Conservation (phyloP, 2,797 vertebrate genomes). For the Neomorphus geoffroyi region DNA sequence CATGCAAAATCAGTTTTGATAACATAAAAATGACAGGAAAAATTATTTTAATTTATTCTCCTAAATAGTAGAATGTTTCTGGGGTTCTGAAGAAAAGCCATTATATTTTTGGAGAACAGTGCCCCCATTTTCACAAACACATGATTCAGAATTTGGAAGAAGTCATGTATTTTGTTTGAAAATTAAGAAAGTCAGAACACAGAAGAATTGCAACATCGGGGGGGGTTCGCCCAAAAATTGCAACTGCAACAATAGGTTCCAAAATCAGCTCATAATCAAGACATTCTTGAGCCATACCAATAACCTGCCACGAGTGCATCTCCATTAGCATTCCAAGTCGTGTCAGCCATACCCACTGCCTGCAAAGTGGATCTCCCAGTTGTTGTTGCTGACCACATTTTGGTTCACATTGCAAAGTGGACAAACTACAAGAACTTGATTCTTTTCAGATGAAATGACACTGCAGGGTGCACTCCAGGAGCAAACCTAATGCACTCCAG, state of each 20-base stretch:
- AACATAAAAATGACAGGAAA: background rate
- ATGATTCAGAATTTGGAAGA: background rate
- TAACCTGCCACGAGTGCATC: background rate
- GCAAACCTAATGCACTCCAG: background rate
- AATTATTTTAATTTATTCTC: background rate
- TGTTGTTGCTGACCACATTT: background rate
- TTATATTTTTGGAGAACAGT: background rate
- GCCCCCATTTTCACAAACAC: background rate
- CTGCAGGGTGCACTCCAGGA: background rate
- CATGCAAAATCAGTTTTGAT: background rate
- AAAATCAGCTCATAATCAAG: background rate
- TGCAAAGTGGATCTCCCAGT: background rate
- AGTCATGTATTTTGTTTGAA: accelerated
- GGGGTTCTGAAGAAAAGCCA: background rate
- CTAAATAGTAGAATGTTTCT: background rate
- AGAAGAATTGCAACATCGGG: background rate
- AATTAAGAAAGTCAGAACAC: background rate
- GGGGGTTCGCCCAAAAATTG: background rate
- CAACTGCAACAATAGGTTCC: background rate
- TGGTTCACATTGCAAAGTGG: background rate
- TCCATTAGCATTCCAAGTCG: background rate
- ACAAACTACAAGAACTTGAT: background rate
- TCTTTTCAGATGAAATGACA: background rate
- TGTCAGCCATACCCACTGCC: background rate
- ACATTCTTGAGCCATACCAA: background rate